Conservation (phyloP, 2,797 vertebrate species). For the Silurus aristotelis region DNA sequence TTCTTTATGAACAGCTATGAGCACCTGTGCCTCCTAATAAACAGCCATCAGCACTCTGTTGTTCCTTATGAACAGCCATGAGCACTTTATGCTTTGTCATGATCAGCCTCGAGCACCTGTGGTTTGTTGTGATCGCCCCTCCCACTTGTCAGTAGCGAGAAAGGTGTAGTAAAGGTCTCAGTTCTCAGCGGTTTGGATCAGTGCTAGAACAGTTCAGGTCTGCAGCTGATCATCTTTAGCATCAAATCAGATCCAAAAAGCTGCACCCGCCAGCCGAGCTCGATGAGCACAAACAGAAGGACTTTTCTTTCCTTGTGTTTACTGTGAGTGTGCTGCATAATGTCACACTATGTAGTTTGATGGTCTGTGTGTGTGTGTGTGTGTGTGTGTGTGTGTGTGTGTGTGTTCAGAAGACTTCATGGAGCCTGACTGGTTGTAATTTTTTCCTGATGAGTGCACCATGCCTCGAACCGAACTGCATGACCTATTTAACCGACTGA, state of each 20-base stretch:
- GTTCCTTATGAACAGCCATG: not conserved
- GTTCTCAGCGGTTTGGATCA: not conserved
- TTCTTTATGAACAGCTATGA: not conserved
- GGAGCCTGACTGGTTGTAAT: not conserved
- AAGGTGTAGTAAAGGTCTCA: not conserved
- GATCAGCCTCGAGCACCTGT: too few species aligned
- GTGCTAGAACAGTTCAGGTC: not conserved
- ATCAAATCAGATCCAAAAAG: not conserved
- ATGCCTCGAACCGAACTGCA: conserved; percentile 6
- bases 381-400: not conserved
- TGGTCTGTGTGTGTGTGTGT: conserved; percentile 3
- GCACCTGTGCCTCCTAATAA: not conserved
- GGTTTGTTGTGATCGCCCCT: too few species aligned
- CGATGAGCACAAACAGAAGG: not conserved
- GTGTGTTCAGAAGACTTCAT: not conserved
- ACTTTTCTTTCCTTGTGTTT: not conserved
- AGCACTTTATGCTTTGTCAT: not conserved
- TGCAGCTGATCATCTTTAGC: not conserved
- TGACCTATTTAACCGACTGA: conserved; percentile 19
- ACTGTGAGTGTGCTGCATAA: not conserved
- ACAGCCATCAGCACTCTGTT: not conserved
- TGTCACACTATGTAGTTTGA: conserved; percentile 18
- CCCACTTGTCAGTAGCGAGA: not conserved
- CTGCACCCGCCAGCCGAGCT: not conserved
- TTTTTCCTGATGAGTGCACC: conserved; percentile 6